phyloP scores from a whole-genome alignment of 2,113 vertebrate species.

The Zapus hudsonius region DNA sequence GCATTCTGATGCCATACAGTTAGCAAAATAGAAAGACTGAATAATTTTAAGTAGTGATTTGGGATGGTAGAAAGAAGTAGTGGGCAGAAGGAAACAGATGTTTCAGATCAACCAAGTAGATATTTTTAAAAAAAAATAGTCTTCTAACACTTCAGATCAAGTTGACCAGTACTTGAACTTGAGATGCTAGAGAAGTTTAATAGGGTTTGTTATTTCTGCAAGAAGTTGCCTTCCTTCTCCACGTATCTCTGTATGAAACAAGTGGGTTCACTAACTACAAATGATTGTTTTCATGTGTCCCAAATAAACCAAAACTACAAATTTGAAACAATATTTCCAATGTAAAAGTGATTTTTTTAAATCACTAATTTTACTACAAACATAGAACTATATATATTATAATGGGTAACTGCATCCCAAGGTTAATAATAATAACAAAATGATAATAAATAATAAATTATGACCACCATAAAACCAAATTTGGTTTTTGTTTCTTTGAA shows the following conservation, averaged over 20 bases:
- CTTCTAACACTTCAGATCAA: conserved; percentile 88
- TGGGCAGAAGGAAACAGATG: conserved; percentile 85
- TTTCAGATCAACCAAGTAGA: conserved; percentile 88
- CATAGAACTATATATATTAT: conserved; percentile 77
- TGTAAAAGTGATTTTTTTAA: conserved; percentile 80
- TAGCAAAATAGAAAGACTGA: conserved; percentile 84
- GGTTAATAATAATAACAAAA: conserved; percentile 52
- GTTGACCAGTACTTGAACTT: conserved; percentile 91
- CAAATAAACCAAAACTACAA: conserved; percentile 82
- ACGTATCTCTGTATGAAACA: conserved; percentile 87
- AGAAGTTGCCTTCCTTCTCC: conserved; percentile 88
- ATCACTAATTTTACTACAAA: conserved; percentile 80
- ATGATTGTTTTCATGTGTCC: conserved; percentile 83
- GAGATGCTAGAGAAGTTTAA: conserved; percentile 87
- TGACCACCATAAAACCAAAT: conserved; percentile 59
- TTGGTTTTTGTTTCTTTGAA: conserved; percentile 74
- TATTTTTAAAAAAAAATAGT: conserved; percentile 82
- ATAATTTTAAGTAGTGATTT: conserved; percentile 88
- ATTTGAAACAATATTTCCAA: conserved; percentile 82
- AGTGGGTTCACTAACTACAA: conserved; percentile 84
- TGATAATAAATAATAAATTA: neutral
- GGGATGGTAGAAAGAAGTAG: conserved; percentile 59
- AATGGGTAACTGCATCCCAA: conserved; percentile 71
- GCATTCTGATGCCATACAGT: conserved; percentile 79
- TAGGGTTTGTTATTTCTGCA: conserved; percentile 87